Conservation (phyloP, 1,140 invertebrate species). For the Drosophila pseudoobscura region DNA sequence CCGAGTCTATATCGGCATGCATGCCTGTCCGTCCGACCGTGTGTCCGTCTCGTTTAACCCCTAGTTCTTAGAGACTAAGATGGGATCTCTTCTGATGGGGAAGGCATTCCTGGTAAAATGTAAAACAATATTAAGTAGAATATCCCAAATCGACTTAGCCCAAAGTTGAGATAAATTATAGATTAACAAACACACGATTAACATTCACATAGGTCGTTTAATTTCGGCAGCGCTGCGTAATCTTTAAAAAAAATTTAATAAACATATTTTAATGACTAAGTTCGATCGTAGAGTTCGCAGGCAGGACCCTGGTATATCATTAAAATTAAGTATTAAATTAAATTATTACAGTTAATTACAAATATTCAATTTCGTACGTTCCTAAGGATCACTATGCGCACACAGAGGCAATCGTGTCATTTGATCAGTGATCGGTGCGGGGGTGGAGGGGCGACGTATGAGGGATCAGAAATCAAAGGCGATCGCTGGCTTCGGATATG, state of each 20-base stretch:
- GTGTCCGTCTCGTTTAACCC: too few relatives aligned
- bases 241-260: slow-evolving; percentile 66
- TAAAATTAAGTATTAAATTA: slow-evolving; percentile 75
- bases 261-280: slow-evolving; percentile 81
- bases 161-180: too few relatives aligned
- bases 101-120: too few relatives aligned
- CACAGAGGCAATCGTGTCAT: slow-evolving; percentile 72
- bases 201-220: slow-evolving; percentile 66
- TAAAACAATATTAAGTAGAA: too few relatives aligned
- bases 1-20: too few relatives aligned
- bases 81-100: too few relatives aligned
- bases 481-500: slow-evolving; percentile 66
- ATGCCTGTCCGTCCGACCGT: too few relatives aligned
- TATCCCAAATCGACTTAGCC: too few relatives aligned
- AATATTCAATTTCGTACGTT: slow-evolving; percentile 77
- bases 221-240: slow-evolving; percentile 61
- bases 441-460: slow-evolving; percentile 13
- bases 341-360: slow-evolving; percentile 78
- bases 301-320: slow-evolving; percentile 59
- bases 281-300: slow-evolving; percentile 63
- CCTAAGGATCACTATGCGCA: slow-evolving; percentile 70
- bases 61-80: too few relatives aligned
- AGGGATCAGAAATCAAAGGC: slow-evolving; percentile 57
- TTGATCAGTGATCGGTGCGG: slow-evolving; percentile 54
- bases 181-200: neutral